phyloP scores from a whole-genome alignment of 2,888 invertebrate genomes.

The Drosophila rubida region DNA sequence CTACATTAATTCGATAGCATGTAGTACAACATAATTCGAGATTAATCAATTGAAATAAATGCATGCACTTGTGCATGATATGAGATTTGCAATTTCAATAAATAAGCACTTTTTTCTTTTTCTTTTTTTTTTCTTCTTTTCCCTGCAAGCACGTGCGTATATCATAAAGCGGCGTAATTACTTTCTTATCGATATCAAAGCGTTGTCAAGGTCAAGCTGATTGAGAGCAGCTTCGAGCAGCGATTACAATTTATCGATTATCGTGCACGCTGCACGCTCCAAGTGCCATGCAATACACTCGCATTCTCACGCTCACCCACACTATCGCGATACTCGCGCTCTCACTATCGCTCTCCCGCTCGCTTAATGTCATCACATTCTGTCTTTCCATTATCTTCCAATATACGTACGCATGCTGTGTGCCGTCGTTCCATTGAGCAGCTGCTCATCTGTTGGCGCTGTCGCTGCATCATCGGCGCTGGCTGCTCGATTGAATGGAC shows the following conservation, averaged over 20 bases:
- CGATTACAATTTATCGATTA: slow-evolving; percentile 33
- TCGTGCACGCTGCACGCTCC: background rate
- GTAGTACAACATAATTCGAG: slow-evolving; percentile 31
- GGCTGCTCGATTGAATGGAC: slow-evolving; percentile 74
- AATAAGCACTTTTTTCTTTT: background rate
- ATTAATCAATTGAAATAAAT: slow-evolving; percentile 20
- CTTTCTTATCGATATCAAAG: slow-evolving; percentile 28
- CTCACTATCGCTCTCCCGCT: background rate
- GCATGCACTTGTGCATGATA: slow-evolving; percentile 11
- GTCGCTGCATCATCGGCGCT: slow-evolving; percentile 72
- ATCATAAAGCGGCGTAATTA: slow-evolving; percentile 22
- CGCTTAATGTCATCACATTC: no score
- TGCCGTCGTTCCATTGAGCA: slow-evolving; percentile 27
- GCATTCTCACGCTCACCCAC: slow-evolving; percentile 20
- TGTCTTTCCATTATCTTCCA: background rate
- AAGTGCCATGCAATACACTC: background rate
- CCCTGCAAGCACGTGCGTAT: slow-evolving; percentile 24
- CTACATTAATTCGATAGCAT: slow-evolving; percentile 6
- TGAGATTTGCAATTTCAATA: background rate
- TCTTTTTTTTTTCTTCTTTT: background rate
- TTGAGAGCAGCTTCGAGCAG: slow-evolving; percentile 10
- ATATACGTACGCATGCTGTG: slow-evolving; percentile 52
- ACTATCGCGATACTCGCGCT: background rate
- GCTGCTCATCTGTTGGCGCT: slow-evolving; percentile 24
- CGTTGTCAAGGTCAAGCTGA: slow-evolving; percentile 47